Evolutionary conservation across 2,888 invertebrate species (phyloP), one percentile per base, ranked within the genome.

Genomic region (Plagodis dolabraria): DNA sequence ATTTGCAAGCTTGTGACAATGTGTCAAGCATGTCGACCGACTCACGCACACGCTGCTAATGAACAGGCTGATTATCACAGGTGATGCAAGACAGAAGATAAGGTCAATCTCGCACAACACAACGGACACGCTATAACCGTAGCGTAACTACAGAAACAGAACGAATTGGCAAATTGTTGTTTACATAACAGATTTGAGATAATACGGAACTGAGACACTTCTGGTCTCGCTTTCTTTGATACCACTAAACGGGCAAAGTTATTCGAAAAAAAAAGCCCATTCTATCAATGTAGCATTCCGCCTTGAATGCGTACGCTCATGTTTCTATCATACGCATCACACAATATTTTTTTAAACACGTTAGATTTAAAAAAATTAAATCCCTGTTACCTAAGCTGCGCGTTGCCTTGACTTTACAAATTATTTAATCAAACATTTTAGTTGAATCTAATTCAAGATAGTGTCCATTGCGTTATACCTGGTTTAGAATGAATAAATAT

Each of bases 1-100:
- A 76, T 79, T 84, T 69, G 79, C 85, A 77, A 75, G 70, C 67
- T 72, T 68, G 72, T 83, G 83, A 77, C 77, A 84, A 85, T 75
- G 73, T 75, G 81, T 74, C 65, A 77, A 72, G 67, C 80, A 75
- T 74, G 77, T 65, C 72, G 70, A 68, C 76, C 67, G 64, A 74
- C 77, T 72, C 82, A 79, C 76, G 73, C 80, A 79, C 65, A 75
- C 68, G 51, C 46, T 42, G 67, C 79, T 85, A 85, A 85, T 79
- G 77, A 77, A 76, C 76, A 47, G 40, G 53, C 79, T 75, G 71
- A 84, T 86, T 85, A 85, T 77, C 79, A 70, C 69, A 70, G 69
- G 60, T 80, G 80, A 77, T 77, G 79, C 71, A 76, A 78, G 67
- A 58, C 61, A 60, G 62, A 69, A 70, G 70, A 73, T 70, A 78